Evolutionary conservation across 2,113 vertebrate genomes (phyloP), one percentile per base, ranked within the genome.

Genomic region (Helogale parvula): DNA sequence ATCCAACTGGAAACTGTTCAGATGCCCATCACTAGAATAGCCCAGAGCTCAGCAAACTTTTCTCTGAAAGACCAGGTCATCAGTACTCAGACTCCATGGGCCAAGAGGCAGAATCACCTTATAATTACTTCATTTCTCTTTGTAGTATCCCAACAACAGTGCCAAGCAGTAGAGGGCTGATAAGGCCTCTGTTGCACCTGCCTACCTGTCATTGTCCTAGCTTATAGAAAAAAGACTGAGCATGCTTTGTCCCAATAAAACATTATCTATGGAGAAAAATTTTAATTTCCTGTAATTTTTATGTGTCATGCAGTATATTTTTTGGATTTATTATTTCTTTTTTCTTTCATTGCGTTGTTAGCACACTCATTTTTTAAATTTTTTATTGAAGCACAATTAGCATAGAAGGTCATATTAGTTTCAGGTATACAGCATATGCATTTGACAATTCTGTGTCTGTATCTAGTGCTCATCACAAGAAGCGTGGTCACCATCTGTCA

Each of bases 221-320:
- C 72, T 77, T 88, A 72, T 66, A 54, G 1, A 54, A 71, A 77
- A 60, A 90, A 71, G 33, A 91, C 35, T 8, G 74, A 87, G 11
- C 33, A 27, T 86, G 38, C 45, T 72, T 7, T 74, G 29, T 80
- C 52, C 76, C 80, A 52, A 76, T 79, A 65, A 96, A 94, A 93
- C n/a, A 76, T 81, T 96, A 96, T 83, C 83, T 88, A 87, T 84
- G 57, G n/a, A 66, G 57, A 71, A 45, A 96, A 68, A 95, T 69
- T 88, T 87, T 69, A 94, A 94, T 95, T 93, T 90, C 60, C 60
- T 65, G 35, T 89, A 83, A 92, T 90, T 96, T 82, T 93, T 14
- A 69, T 50, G 45, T 88, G 74, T 25, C n/a, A 65, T 45, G 65
- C 88, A 68, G 38, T 69, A 85, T 71, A 72, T 83, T 83, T 52